Evolutionary conservation across 2,797 vertebrate species (phyloP), one percentile per base, ranked within the genome.

Genomic region (Acrossocheilus wenchowensis): DNA sequence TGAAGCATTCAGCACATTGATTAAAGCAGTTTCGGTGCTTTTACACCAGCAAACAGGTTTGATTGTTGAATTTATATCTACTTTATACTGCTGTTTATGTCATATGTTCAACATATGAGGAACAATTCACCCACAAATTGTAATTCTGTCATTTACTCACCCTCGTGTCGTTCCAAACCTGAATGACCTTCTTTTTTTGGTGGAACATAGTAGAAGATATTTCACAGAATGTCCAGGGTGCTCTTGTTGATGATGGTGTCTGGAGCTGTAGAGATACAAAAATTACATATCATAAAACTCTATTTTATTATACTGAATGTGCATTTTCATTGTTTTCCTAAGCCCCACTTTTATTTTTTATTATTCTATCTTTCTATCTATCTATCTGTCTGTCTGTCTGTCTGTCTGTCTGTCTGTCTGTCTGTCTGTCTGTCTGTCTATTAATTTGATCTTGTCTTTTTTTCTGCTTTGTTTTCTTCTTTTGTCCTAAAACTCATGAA

Each of bases 41-140:
- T 85, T 87, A 60, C 30, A 87, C 84, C 82, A 69, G 71, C 12
- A 34, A 78, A 81, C 84, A 21, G 43, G 71, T 64, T 72, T 89
- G 75, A 36, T 85, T 81, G 78, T 85, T 54, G 15, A 43, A 69
- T 34, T 81, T 57, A 69, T 52, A 75, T 43, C 39, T 43, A 34
- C 14, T 43, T 78, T 6, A 57, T n/a, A 36, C 54, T 41, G 4
- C 62, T 11, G 11, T 15, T 68, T 52, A 64, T 66, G 19, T 21
- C 9, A 34, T 11, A 5, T 41, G 11, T 21, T 71, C 11, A 26
- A 26, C 26, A 26, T 26, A 26, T 26, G 26, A 26, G 26, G 26
- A 26, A 26, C 26, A 26, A 26, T 26, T 26, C 26, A 26, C 26
- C 26, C 26, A 26, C 26, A 26, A 26, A 26, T 26, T 26, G 26